phyloP scores from a whole-genome alignment of 2,888 invertebrate genomes.

The Athalia circularis region DNA sequence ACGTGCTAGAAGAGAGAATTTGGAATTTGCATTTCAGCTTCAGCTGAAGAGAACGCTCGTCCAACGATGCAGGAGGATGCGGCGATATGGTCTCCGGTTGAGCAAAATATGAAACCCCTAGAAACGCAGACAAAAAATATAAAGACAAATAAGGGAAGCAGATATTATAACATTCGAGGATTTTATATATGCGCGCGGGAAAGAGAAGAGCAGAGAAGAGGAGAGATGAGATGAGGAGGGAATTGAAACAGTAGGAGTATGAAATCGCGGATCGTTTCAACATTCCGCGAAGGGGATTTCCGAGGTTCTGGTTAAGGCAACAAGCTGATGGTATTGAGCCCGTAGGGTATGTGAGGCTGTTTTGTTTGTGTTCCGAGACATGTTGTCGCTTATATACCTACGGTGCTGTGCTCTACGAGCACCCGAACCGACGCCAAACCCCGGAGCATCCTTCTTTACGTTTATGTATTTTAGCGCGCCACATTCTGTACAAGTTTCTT shows the following conservation, averaged over 20 bases:
- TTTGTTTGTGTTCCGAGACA: conserved; percentile 46
- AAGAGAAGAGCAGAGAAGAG: not conserved
- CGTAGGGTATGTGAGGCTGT: conserved; percentile 17
- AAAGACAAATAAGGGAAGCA: conserved; percentile 7
- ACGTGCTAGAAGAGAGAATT: not conserved
- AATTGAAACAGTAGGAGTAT: conserved; percentile 31
- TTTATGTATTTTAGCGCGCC: conserved; percentile 33
- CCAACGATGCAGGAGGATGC: conserved; percentile 11
- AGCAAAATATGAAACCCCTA: not conserved
- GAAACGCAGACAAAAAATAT: not conserved
- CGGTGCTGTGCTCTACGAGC: not conserved
- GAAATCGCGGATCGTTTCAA: conserved; percentile 39
- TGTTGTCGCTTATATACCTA: conserved; percentile 30
- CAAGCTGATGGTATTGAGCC: conserved; percentile 39
- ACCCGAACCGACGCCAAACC: conserved; percentile 10
- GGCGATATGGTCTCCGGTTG: not conserved
- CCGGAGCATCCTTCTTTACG: conserved; percentile 11
- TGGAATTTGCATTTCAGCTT: conserved; percentile 28
- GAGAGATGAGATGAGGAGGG: conserved; percentile 3
- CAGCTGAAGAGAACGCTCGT: not conserved
- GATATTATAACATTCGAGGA: not conserved
- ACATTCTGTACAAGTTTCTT: conserved; percentile 22
- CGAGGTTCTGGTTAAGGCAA: conserved; percentile 44
- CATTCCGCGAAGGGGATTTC: conserved; percentile 31
- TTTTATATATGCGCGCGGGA: not conserved